These are phyloP conservation scores for Clepsis dumicolana DNA, from an alignment of 2,888 invertebrate species.

Conservation along the genomic window DNA sequence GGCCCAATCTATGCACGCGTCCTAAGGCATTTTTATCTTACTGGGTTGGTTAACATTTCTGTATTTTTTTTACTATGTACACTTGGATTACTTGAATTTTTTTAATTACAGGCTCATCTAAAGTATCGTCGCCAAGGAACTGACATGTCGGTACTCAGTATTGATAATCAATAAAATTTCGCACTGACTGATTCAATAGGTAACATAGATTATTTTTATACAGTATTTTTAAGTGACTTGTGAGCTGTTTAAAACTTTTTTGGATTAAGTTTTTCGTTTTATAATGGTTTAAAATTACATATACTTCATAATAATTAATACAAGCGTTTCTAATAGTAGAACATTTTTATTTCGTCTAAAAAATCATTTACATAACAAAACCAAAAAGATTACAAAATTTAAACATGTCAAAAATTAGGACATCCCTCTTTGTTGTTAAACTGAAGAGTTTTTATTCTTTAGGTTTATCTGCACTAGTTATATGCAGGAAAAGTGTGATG, in stretches of 20 bases:
- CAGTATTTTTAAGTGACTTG: constrained; percentile 5
- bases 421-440: neutral
- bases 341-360: constrained; percentile 33
- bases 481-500: constrained; percentile 90
- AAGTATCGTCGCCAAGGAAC: constrained; percentile 88
- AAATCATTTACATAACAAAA: constrained; percentile 33
- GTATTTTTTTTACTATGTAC: neutral
- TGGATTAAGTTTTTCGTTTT: neutral
- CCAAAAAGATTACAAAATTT: constrained; percentile 10
- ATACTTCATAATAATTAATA: constrained; percentile 11
- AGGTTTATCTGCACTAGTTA: constrained; percentile 77
- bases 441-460: constrained; percentile 62
- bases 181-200: neutral
- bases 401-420: constrained; percentile 30
- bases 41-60: too few species aligned
- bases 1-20: too few species aligned
- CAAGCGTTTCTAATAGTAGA: constrained; percentile 10
- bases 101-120: constrained; percentile 89
- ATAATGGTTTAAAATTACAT: neutral
- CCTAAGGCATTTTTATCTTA: too few species aligned
- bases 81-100: neutral
- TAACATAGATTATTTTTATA: neutral
- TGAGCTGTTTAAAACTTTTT: constrained; percentile 5
- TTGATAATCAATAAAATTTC: constrained; percentile 19
- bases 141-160: constrained; percentile 45